phyloP scores from a whole-genome alignment of 2,797 vertebrate species.

The Urocyon cinereoargenteus region DNA sequence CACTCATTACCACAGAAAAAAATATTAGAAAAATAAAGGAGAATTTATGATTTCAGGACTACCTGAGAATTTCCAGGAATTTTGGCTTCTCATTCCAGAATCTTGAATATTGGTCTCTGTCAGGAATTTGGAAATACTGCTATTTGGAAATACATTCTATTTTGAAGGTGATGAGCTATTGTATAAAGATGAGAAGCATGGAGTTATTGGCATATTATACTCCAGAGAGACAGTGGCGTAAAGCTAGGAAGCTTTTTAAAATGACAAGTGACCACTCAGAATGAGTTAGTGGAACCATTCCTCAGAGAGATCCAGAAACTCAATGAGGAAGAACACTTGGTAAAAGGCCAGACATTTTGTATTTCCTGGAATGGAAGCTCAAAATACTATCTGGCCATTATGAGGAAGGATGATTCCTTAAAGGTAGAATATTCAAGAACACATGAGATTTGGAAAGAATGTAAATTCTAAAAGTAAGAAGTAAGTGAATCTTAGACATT shows the following conservation, averaged over 20 bases:
- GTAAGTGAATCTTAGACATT: neutral
- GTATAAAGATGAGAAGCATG: neutral
- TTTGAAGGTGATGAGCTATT: neutral
- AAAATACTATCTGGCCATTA: neutral
- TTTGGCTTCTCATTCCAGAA: conserved; percentile 10
- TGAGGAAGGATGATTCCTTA: neutral
- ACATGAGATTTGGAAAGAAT: neutral
- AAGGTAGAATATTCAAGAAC: neutral
- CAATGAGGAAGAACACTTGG: neutral
- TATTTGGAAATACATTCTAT: neutral
- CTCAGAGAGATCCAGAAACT: neutral
- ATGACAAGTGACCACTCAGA: neutral
- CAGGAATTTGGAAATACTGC: neutral
- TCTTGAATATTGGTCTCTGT: neutral
- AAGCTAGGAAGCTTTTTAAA: neutral
- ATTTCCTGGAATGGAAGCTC: neutral
- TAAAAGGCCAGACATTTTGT: neutral
- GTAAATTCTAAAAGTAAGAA: neutral
- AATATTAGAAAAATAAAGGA: neutral
- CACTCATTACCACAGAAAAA: neutral
- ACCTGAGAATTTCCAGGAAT: neutral
- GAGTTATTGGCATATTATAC: neutral
- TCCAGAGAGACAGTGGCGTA: neutral
- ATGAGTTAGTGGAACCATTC: neutral
- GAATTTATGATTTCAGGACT: neutral